Evolutionary conservation across 2,113 vertebrate species (phyloP), one percentile per base, ranked within the genome.

Genomic region (Trachemys scripta): DNA sequence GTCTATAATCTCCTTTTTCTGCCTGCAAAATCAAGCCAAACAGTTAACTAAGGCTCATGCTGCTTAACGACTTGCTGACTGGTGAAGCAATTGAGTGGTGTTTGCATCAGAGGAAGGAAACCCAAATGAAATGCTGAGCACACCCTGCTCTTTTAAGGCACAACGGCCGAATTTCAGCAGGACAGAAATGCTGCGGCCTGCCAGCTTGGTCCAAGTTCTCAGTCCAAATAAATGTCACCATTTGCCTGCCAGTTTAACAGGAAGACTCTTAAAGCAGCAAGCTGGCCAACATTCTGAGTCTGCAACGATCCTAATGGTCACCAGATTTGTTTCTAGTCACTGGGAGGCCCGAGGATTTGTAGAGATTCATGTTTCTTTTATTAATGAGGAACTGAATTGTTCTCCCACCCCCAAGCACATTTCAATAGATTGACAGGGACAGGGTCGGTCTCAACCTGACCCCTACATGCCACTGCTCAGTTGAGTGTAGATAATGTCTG

Each of bases 1-100:
- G 98, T 78, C 98, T 98, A 29, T 97, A 96, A 94, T 99, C 99
- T 94, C 98, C 96, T 45, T 98, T 98, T 93, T 99, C 99, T 1
- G 99, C 99, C 99, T 99, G 97, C 2, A 94, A 96, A 87, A 95
- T 75, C 72, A 72, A 80, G 84, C 80, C 81, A 80, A 51, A 75
- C 49, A n/a, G 22, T 96, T 38, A 54, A 56, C 1, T 5, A 27
- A 65, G 35, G 10, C 22, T 10, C 1, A 1, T 35, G 35, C 57
- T 17, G 42, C 24, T 59, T 10, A 78, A 27, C 1, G 4, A 80
- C 50, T 27, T 4, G 38, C 38, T 54, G 76, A 29, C 2, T 14
- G 1, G 62, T 12, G 35, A 24, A 12, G 56, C 13, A 75, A 16
- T 50, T 57, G n/a, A 16, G 7, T 31, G 10, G 79, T n/a, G 79